Evolutionary conservation across 1,140 invertebrate genomes (phyloP), one percentile per base, ranked within the genome.

Genomic region (Drosophila truncata): DNA sequence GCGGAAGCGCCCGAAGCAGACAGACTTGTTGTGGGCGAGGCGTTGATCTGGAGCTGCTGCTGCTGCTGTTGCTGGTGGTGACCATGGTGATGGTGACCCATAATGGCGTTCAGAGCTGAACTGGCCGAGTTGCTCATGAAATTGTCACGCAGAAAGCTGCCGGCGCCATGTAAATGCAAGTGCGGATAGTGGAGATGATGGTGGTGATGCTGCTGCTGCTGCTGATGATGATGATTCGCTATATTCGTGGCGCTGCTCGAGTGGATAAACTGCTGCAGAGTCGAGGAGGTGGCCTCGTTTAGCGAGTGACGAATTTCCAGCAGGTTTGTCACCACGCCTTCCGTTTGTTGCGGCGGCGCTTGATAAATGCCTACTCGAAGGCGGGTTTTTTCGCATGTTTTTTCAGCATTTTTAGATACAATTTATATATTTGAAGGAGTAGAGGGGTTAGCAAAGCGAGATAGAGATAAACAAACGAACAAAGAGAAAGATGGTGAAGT

Each of bases 51-150:
- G 42, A 37, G 59, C 57, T 70, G 47, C 13, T 35, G 80, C 7
- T 64, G 35, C 9, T 61, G 60, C 6, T 72, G 65, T 13, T 74
- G 64, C 0, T 77, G 79, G 9, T 69, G 60, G 5, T 85, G 71
- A 9, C 57, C 67, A 20, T 64, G 59, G 11, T 70, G 63, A 8
- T 75, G 75, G 8, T 83, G 83, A 11, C 91, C 91, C 84, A 92
- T 92, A 9, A 92, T 90, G 23, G 91, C 88, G 27, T 92, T 92
- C 16, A 92, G 54, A 8, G 91, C 91, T 31, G 88, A 90, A 23
- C 91, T 91, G 54, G 91, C 91, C 44, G 91, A 91, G 39, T 78
- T 91, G 77, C 91, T 91, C 60, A 92, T 91, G 73, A 92, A 92
- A 46, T 92, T 92, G 72, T 91, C 90, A 27, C 90, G 90, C 5